Evolutionary conservation across 1,140 invertebrate genomes (phyloP).

Genomic region (Lutraria rhynchaena): DNA sequence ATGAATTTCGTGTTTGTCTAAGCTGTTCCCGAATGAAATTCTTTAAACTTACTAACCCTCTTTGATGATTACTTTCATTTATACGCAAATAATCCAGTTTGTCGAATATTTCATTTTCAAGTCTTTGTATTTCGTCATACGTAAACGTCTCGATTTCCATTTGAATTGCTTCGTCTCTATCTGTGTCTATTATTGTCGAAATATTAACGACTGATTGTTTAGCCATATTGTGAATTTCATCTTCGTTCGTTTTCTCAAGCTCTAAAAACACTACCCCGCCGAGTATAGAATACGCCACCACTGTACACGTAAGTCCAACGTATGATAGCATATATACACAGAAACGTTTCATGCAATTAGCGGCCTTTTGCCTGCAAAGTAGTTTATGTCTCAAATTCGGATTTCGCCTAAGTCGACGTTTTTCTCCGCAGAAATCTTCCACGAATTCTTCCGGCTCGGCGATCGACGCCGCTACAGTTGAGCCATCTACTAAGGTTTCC

Average conservation of each 20-base stretch:
- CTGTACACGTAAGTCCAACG: constrained; percentile 43
- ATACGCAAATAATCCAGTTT: no score
- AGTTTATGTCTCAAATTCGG: not conserved
- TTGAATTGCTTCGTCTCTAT: no score
- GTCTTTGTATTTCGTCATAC: no score
- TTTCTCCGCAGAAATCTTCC: constrained; percentile 20
- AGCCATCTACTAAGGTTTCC: constrained; percentile 21
- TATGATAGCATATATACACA: constrained; percentile 53
- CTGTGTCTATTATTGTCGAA: no score
- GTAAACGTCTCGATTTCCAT: no score
- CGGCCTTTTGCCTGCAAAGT: constrained; percentile 18
- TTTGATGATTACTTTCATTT: not conserved
- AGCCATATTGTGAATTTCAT: no score
- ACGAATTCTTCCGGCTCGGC: constrained; percentile 41
- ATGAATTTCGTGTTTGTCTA: no score
- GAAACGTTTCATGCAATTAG: constrained; percentile 22
- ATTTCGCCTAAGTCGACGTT: not conserved
- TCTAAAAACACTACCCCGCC: constrained; percentile 27
- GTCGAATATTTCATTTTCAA: no score
- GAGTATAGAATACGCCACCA: constrained; percentile 39
- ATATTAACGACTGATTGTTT: no score
- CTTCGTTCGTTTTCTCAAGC: constrained; percentile 18
- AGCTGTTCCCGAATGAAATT: not conserved
- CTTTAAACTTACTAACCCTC: not conserved
- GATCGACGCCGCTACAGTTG: constrained; percentile 17